These are phyloP conservation scores for Caloenas nicobarica DNA, from an alignment of 2,113 vertebrate species.

Conservation along the genomic window DNA sequence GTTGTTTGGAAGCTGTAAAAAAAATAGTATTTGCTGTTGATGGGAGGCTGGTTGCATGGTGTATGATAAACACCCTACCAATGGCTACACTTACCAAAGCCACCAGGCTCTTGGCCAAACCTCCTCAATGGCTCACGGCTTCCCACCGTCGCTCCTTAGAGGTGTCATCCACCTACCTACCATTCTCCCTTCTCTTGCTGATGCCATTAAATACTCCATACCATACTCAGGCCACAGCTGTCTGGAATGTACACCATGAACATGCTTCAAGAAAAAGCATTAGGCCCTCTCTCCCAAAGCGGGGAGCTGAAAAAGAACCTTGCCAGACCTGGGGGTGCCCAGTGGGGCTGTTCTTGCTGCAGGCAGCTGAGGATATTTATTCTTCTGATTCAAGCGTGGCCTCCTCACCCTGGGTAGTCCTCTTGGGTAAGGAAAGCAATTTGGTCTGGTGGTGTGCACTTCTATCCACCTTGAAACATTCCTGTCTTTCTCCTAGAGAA, in stretches of 20 bases:
- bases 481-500: neutral
- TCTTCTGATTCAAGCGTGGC: neutral
- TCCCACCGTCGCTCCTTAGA: neutral
- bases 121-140: neutral
- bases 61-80: neutral
- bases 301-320: neutral
- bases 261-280: neutral
- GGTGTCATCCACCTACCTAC: neutral
- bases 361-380: neutral
- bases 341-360: rapidly evolving
- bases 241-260: neutral
- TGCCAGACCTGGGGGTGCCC: neutral
- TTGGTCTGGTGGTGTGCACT: neutral
- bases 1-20: neutral
- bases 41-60: neutral
- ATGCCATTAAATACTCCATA: neutral
- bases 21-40: neutral
- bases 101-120: neutral
- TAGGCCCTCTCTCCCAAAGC: neutral
- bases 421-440: neutral
- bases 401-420: neutral
- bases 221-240: rapidly evolving
- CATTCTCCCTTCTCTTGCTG: neutral
- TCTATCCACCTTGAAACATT: neutral
- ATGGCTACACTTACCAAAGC: neutral